Evolutionary conservation across 2,888 invertebrate species (phyloP), one percentile per base, ranked within the genome.

Genomic region (Lamproptera curius): DNA sequence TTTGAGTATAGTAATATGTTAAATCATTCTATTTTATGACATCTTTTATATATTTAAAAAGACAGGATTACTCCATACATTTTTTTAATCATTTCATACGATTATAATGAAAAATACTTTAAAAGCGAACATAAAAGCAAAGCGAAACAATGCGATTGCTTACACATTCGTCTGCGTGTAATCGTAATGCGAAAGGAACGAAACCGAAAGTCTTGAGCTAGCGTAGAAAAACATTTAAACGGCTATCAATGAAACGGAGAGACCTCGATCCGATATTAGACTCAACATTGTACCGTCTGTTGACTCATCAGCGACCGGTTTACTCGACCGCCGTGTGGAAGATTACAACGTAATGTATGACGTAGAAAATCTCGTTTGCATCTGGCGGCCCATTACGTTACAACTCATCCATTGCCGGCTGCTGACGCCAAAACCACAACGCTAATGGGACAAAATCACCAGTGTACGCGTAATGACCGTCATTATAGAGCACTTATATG

Each of bases 251-350:
- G 44, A 44, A 44, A 41, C 15, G 20, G 20, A 15, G 13, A 20
- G 20, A 20, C 15, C 20, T 35, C 36, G 17, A 17, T 9, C 35
- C 26, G 44, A 33, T 50, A 50, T 50, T 34, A 37, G 16, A 41
- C 40, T 33, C 38, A 46, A 50, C 17, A 34, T 42, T 39, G 16
- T n/a, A 11, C 15, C 15, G 13, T 41, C 16, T 45, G 46, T 58
- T 80, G 78, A 79, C 51, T 80, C 79, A 78, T 57, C 57, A 45
- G 46, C 36, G 40, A 51, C 50, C 57, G 56, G 62, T 63, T 62
- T 63, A 66, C 66, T 69, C 60, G 59, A 56, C 56, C 56, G 62
- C 61, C 69, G 63, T 65, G 64, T 73, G 65, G 64, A 63, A 63
- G 63, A 70, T 69, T 74, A 75, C 75, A 68, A 67, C 66, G 55